Evolutionary conservation across 2,797 vertebrate species (phyloP).

Genomic region (Amblyraja radiata): DNA sequence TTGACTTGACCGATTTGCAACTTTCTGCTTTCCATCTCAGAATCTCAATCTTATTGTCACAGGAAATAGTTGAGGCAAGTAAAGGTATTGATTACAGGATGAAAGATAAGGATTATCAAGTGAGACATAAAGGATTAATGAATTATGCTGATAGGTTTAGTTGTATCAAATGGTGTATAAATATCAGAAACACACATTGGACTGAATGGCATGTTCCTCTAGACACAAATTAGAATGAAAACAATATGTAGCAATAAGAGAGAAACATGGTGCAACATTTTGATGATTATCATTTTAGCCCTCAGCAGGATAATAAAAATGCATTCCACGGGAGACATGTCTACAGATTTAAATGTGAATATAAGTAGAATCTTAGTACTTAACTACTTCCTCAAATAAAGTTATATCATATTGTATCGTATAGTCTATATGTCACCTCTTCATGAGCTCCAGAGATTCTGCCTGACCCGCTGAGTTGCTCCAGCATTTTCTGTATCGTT

Average conservation of each 20-base stretch:
- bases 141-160: not conserved
- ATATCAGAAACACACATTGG: not conserved
- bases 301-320: too few species aligned
- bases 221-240: not conserved
- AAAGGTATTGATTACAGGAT: too few species aligned
- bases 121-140: not conserved
- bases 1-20: too few species aligned
- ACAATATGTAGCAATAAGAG: not conserved
- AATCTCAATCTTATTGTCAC: too few species aligned
- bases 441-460: too few species aligned
- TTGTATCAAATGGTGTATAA: not conserved
- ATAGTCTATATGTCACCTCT: too few species aligned
- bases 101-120: not conserved
- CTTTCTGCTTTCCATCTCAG: too few species aligned
- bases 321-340: not conserved
- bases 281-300: not conserved
- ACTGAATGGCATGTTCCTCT: not conserved
- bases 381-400: too few species aligned
- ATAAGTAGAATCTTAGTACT: not conserved
- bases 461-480: too few species aligned
- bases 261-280: not conserved
- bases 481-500: too few species aligned
- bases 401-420: too few species aligned
- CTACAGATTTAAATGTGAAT: not conserved
- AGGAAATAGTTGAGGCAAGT: too few species aligned